Base-by-base conservation (phyloP, 2,888 invertebrate genomes). In the Xestobium rufovillosum region DNA sequence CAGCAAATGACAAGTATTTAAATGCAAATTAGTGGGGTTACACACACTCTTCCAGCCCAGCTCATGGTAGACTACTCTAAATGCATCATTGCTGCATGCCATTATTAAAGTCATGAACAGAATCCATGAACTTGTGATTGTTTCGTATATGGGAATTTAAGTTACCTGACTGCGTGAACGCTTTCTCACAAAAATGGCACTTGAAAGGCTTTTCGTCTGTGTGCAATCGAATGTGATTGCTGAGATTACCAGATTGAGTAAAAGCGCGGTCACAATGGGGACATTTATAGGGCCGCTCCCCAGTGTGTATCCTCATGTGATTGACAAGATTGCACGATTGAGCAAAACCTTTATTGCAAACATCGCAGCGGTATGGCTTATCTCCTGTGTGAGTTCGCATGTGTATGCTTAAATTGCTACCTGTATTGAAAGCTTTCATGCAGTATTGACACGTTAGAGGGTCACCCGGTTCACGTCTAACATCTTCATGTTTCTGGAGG, bases 201-300 rank as follows among this genome's bases (percentile, higher is more conserved):
- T 61, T 59, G 44, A 65, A 66, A 6, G 65, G 65, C 49, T 65
- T 65, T 36, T 64, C 62, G 43, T 64, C 63, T 2, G 61, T 60
- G 36, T 66, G 65, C 10, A 66, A 51, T 31, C 65, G 48, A 36
- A 66, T 62, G 41, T 66, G 65, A 51, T 65, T 65, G 42, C 57
- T 60, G 6, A 66, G 44, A 46, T 65, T 65, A 9, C 65, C 65
- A 9, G 65, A 64, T 44, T 66, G 65, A 8, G 63, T 63, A 38
- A 66, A 66, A n/a, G 62, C 63, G 16, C 61, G 48, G 32, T 65
- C 65, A 41, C 65, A 66, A 44, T 65, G 60, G 3, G 65, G 65
- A 50, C 65, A 66, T 44, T 64, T 63, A 37, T 59, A 66, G 1
- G 65, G 65, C 39, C 59, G 54, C 46, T 63, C 63, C 9, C 65